phyloP scores from a whole-genome alignment of 2,888 invertebrate genomes.

The Drosophila testacea region DNA sequence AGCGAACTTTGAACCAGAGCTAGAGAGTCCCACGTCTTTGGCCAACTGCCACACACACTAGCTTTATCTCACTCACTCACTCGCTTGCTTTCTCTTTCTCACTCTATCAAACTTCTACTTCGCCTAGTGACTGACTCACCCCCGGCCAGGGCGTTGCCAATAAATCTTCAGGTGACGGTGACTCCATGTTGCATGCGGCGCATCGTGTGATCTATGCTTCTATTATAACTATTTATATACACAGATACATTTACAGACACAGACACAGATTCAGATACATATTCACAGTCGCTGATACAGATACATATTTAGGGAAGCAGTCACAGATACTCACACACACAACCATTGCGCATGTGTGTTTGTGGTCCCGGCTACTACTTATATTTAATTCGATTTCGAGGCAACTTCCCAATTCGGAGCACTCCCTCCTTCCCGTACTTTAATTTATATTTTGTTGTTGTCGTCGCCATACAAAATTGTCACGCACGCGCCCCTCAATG shows the following conservation, averaged over 20 bases:
- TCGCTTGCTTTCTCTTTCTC: slow-evolving; percentile 1
- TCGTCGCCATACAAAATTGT: slow-evolving; percentile 64
- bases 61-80: slow-evolving; percentile 28
- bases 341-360: slow-evolving; percentile 48
- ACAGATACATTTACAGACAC: slow-evolving; percentile 18
- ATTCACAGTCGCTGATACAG: slow-evolving; percentile 25
- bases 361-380: slow-evolving; percentile 52
- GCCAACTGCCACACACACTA: slow-evolving; percentile 39
- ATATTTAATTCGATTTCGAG: slow-evolving; percentile 70
- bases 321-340: slow-evolving; percentile 22
- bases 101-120: slow-evolving; percentile 10
- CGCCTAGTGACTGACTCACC: slow-evolving; percentile 52
- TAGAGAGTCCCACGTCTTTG: slow-evolving; percentile 44
- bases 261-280: slow-evolving; percentile 30
- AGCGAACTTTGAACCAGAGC: slow-evolving; percentile 75
- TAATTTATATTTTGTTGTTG: slow-evolving; percentile 75
- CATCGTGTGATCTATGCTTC: slow-evolving; percentile 83
- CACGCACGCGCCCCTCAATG: slow-evolving; percentile 59
- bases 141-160: slow-evolving; percentile 74
- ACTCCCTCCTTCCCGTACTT: slow-evolving; percentile 36
- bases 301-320: slow-evolving; percentile 1
- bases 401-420: slow-evolving; percentile 35
- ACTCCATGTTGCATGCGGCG: slow-evolving; percentile 84
- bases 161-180: slow-evolving; percentile 84
- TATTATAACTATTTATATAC: slow-evolving; percentile 82